Base-by-base conservation (phyloP, 2,797 vertebrate genomes). In the Serranus cabrilla region DNA sequence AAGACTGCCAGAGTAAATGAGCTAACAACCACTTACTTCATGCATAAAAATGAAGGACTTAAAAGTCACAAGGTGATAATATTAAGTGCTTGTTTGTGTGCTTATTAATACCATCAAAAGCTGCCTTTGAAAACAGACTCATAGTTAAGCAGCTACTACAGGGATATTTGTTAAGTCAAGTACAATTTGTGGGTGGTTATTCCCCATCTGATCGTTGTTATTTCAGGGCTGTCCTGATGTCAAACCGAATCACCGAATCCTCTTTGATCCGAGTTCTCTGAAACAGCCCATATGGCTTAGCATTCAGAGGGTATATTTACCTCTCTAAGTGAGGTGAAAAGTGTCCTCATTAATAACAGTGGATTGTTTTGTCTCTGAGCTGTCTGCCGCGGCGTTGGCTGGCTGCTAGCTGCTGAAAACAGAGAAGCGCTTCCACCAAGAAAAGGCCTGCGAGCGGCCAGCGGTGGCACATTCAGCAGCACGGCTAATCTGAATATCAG, bases 341-440 rank as follows among this genome's bases (percentile, higher is more conserved):
- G 70, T 45, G 74, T 84, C 66, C 69, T 82, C 82, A 82, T 91
- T 88, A 90, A 88, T 88, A 89, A 88, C 16, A 13, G 42, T 4
- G 65, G 60, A 65, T 71, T 90, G 83, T 89, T 89, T 79, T 85
- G 89, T 90, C 84, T 92, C 61, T 1, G 64, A 56, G 81, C 84
- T 70, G 86, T 82, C 87, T 69, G 73, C 58, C 71, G 49, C 7
- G 63, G 6, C 3, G 13, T 61, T 5, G 25, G 40, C 51, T 1
- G 52, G 59, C 64, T 62, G 78, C 71, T 43, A 54, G 17, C 34
- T 59, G 56, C 69, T 66, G 40, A 57, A 79, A 78, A 62, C 40
- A 56, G 57, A 65, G 49, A 45, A 11, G 54, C 27, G 66, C 54
- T 51, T 75, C 58, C n/a, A 37, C 21, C 25, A 54, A 66, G 65